Evolutionary conservation across 2,888 invertebrate species (phyloP), one percentile per base, ranked within the genome.

Genomic region (Omphaloscelis lunosa): DNA sequence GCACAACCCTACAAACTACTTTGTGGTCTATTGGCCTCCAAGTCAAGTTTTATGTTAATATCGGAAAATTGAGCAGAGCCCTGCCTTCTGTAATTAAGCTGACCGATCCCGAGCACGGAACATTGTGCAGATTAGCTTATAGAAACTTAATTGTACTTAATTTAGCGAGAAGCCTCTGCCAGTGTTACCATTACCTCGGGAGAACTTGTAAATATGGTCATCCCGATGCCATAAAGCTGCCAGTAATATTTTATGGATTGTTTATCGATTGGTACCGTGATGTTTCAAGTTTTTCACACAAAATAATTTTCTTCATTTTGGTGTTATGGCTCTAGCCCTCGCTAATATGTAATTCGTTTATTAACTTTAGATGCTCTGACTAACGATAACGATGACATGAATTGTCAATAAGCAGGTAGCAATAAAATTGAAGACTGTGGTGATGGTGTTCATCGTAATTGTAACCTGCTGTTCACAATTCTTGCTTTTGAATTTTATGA

Each of bases 101-200:
- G 39, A 34, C 69, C 73, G 56, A 72, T 72, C 61, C 51, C 39
- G 59, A 45, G 59, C 66, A 20, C 29, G 66, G 68, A 68, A 70
- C 77, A 82, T 51, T 59, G 62, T 27, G 56, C 65, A 34, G 65
- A 70, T 61, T 73, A 73, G 72, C 85, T 72, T 82, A 81, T 90
- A 86, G 90, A 90, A 90, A 90, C 77, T 89, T 89, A 89, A 88
- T 87, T 84, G 79, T 70, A 82, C 71, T 77, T 86, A 84, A 88
- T 86, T 84, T 72, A 76, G 70, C 82, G 70, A 80, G 79, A 87
- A 79, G 79, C 68, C 70, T 74, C 12, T 34, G 20, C n/a, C 45
- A 70, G 73, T 66, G 67, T 77, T 74, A 62, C 70, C 27, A 82
- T 86, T 77, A 80, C 66, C 41, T 41, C 2, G 2, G 59, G 70